Percentiles rank a stretch among this genome's conserved stretches.
These are phyloP conservation scores for Peribatodes rhomboidaria DNA, from an alignment of 2,888 invertebrate genomes.

Conservation along the genomic window DNA sequence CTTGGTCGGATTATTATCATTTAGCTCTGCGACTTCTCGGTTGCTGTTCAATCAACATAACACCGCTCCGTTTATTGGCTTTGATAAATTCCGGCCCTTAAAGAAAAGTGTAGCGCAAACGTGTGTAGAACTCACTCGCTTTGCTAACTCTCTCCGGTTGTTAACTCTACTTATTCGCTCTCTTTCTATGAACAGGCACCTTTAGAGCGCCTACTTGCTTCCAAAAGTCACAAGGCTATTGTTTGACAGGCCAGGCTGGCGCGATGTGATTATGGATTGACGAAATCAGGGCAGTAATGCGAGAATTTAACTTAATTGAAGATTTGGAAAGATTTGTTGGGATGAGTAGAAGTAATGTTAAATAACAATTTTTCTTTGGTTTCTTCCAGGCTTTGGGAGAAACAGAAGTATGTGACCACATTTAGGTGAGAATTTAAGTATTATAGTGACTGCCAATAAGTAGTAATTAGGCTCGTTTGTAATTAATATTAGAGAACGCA, in stretches of 20 bases:
- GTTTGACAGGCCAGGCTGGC: conserved; percentile 29
- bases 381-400: too few species aligned
- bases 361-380: background rate
- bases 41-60: too few species aligned
- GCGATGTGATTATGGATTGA: conserved; percentile 33
- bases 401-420: too few species aligned
- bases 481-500: too few species aligned
- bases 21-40: too few species aligned
- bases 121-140: background rate
- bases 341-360: conserved; percentile 3
- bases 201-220: conserved; percentile 18
- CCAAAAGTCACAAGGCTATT: conserved; percentile 19
- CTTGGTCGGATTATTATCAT: too few species aligned
- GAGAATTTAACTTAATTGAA: conserved; percentile 25
- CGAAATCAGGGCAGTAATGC: conserved; percentile 28
- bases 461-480: too few species aligned
- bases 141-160: background rate
- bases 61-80: too few species aligned
- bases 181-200: background rate
- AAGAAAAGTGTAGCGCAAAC: too few species aligned
- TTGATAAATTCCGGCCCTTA: too few species aligned
- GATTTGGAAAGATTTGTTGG: conserved; percentile 21
- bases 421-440: too few species aligned
- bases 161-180: background rate
- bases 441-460: too few species aligned